Percentiles rank a stretch among this genome's conserved stretches.
These are phyloP conservation scores for Drosophila cardini DNA, from an alignment of 1,140 invertebrate genomes.

Conservation along the genomic window DNA sequence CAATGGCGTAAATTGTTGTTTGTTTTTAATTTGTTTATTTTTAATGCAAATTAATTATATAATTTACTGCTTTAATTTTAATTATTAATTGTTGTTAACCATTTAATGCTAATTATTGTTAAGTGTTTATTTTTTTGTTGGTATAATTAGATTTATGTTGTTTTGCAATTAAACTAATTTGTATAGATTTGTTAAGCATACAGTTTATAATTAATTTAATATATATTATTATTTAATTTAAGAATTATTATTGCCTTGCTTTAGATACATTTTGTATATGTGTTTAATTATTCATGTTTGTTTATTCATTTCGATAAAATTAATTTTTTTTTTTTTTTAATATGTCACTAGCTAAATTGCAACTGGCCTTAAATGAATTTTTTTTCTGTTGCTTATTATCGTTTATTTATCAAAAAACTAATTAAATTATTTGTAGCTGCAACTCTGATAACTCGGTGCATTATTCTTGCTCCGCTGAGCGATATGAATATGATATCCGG, in stretches of 20 bases:
- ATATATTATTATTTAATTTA: conserved; percentile 20
- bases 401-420: conserved; percentile 27
- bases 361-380: conserved; percentile 27
- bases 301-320: conserved; percentile 5
- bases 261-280: conserved; percentile 36
- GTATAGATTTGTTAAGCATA: conserved; percentile 18
- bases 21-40: conserved; percentile 2
- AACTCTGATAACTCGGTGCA: conserved; percentile 15
- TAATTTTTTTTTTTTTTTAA: conserved; percentile 34
- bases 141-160: conserved; percentile 5
- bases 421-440: conserved; percentile 23
- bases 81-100: conserved; percentile 28
- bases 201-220: conserved; percentile 33
- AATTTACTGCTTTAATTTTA: conserved; percentile 22
- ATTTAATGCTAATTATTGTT: conserved; percentile 81
- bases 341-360: conserved; percentile 50
- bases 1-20: conserved; percentile 75
- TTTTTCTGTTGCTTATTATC: conserved; percentile 47
- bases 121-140: conserved; percentile 53
- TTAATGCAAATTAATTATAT: conserved; percentile 5
- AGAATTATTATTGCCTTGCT: conserved; percentile 53
- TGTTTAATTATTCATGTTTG: conserved; percentile 15
- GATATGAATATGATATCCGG: conserved; percentile 57
- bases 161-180: conserved; percentile 34
- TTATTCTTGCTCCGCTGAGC: conserved; percentile 10